A percentile compares a stretch with the other conserved stretches of the same genome.
Conservation (phyloP, 2,888 invertebrate species). For the Pachymerium ferrugineum region DNA sequence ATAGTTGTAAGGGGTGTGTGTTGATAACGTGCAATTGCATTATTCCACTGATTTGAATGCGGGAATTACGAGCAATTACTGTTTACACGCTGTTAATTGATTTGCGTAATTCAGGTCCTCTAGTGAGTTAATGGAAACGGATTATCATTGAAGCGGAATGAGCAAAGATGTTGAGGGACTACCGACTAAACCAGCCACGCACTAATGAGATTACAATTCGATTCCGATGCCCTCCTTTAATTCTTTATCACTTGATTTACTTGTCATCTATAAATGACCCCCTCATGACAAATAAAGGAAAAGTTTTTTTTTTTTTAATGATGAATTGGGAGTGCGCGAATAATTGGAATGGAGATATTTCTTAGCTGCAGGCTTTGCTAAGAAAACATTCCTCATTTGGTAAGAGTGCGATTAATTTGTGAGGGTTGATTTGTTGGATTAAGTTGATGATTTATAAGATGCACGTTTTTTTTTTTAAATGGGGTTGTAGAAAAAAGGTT, state of each 20-base stretch:
- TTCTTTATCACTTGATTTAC: slow-evolving; percentile 16
- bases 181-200: slow-evolving; percentile 30
- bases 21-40: slow-evolving; percentile 28
- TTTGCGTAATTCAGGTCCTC: slow-evolving; percentile 31
- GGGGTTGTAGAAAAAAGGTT: no score
- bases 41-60: slow-evolving; percentile 30
- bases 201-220: slow-evolving; percentile 31
- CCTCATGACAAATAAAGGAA: slow-evolving; percentile 20
- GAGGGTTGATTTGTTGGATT: not conserved
- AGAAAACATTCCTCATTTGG: not conserved
- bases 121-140: slow-evolving; percentile 26
- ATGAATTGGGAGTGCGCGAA: not conserved
- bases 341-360: not conserved
- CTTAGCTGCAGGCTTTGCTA: not conserved
- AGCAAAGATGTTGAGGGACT: slow-evolving; percentile 12
- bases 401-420: not conserved
- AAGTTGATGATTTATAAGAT: not conserved
- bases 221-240: slow-evolving; percentile 25
- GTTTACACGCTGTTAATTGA: slow-evolving; percentile 32
- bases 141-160: slow-evolving; percentile 16
- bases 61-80: slow-evolving; percentile 32
- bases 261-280: slow-evolving; percentile 17
- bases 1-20: not conserved
- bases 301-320: not conserved
- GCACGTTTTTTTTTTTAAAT: not conserved